Base-by-base conservation (phyloP, 2,113 vertebrate species). In the Tachysurus fulvidraco region DNA sequence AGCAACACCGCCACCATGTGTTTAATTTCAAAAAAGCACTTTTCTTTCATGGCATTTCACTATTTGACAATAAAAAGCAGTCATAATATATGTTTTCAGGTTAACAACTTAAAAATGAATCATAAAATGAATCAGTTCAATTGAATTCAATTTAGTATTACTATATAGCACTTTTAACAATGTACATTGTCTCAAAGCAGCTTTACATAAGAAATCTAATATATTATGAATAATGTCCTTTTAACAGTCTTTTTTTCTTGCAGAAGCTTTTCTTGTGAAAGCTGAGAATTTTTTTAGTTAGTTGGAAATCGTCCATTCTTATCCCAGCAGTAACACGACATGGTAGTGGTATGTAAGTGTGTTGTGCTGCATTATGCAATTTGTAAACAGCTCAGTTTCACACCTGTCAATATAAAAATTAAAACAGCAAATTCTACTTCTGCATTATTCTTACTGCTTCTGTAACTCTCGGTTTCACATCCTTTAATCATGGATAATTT, bases 1-100 rank as follows among this genome's bases (percentile, higher is more conserved):
- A 78, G 59, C 84, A 86, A 50, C 41, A 60, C 16, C 76, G 88
- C 86, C 89, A 89, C 25, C 89, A 7, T 71, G 88, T 57, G 89
- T 16, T 41, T 1, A 54, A 60, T 4, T 21, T 2, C 11, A 82
- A 4, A 82, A n/a, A 16, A 57, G 23, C 11, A 25, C 59, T 64
- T 46, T 50, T 16, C 1, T 23, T 13, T 60, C 23, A 46, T 23
- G 19, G 10, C 19, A 73, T 23, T 41, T 19, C 23, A 19, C 41
- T 4, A 21, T 28, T 17, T 25, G 3, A 25, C 2, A 25, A 21
- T 71, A 71, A 71, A 16, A 3, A 41, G 36, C 30, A 19, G 76
- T 9, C 11, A 28, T 55, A 1, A 2, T 14, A 52, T 16, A 17
- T 46, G 73, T 64, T 28, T 36, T 67, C 11, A 30, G 64, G 12